phyloP scores from a whole-genome alignment of 1,140 invertebrate genomes.

The Notospermus geniculatus region DNA sequence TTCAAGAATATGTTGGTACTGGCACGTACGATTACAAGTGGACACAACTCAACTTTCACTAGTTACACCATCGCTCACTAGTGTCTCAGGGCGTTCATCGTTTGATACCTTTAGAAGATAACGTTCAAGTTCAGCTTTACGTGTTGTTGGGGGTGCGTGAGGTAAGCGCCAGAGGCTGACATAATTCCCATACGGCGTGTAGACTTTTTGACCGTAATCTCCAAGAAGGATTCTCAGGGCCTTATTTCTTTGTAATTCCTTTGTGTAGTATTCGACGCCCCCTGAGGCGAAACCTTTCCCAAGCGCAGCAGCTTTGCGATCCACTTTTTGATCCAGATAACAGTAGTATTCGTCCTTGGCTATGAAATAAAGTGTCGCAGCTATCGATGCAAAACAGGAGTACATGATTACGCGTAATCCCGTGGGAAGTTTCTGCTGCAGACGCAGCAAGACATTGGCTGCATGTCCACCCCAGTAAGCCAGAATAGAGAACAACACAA shows the following conservation, averaged over 20 bases:
- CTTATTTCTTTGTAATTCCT: constrained; percentile 69
- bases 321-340: constrained; percentile 63
- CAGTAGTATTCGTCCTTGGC: constrained; percentile 65
- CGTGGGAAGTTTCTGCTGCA: constrained; percentile 58
- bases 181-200: constrained; percentile 66
- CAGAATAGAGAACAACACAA: constrained; percentile 52
- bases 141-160: constrained; percentile 20
- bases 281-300: constrained; percentile 66
- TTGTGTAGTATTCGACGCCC: constrained; percentile 73
- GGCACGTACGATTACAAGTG: no score
- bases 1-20: no score
- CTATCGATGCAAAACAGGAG: constrained; percentile 61
- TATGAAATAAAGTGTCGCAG: constrained; percentile 63
- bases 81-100: no score
- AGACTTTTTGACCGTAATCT: constrained; percentile 59
- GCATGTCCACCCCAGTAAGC: constrained; percentile 58
- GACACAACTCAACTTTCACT: no score
- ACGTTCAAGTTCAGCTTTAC: no score
- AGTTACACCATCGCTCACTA: neutral
- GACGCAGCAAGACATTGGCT: constrained; percentile 60
- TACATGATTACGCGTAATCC: constrained; percentile 61
- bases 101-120: no score
- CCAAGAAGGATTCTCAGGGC: constrained; percentile 68
- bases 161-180: constrained; percentile 20
- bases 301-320: constrained; percentile 62